These are phyloP conservation scores for Asobara japonica DNA, from an alignment of 1,140 invertebrate genomes.

Conservation along the genomic window DNA sequence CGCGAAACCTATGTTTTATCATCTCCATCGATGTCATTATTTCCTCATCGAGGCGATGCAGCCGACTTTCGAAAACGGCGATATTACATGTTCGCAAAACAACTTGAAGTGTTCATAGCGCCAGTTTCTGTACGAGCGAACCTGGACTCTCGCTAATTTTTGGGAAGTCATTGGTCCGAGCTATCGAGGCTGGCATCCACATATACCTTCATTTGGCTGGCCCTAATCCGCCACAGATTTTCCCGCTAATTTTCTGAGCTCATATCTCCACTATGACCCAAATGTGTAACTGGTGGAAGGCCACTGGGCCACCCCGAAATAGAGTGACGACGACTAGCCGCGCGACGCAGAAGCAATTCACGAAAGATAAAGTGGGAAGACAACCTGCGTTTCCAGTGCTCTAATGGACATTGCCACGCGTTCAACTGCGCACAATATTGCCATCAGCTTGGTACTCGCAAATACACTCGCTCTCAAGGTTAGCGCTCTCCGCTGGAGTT, in stretches of 20 bases:
- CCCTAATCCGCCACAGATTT: no score
- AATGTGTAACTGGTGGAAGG: conserved; percentile 5
- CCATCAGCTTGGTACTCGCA: not conserved
- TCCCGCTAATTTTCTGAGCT: no score
- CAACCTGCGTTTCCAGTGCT: not conserved
- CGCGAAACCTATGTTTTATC: not conserved
- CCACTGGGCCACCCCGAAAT: conserved; percentile 8
- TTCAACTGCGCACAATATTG: conserved; percentile 27
- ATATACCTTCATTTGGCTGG: no score
- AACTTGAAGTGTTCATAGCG: no score
- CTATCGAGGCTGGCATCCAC: no score
- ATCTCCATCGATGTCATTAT: not conserved
- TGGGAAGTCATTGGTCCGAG: no score
- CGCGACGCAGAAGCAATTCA: not conserved
- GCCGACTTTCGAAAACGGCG: no score
- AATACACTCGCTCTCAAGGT: conserved; percentile 26
- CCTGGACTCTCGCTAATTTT: no score
- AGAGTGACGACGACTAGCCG: not conserved
- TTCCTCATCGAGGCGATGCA: not conserved
- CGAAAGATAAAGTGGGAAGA: not conserved
- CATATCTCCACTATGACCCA: conserved; percentile 1
- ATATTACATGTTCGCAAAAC: no score
- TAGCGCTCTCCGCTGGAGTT: not conserved
- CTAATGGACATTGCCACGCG: conserved; percentile 11
- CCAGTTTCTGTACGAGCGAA: no score